A percentile compares a stretch with the other conserved stretches of the same genome.
Evolutionary conservation across 2,888 invertebrate species (phyloP).

Genomic region (Xanthorhoe spadicearia): DNA sequence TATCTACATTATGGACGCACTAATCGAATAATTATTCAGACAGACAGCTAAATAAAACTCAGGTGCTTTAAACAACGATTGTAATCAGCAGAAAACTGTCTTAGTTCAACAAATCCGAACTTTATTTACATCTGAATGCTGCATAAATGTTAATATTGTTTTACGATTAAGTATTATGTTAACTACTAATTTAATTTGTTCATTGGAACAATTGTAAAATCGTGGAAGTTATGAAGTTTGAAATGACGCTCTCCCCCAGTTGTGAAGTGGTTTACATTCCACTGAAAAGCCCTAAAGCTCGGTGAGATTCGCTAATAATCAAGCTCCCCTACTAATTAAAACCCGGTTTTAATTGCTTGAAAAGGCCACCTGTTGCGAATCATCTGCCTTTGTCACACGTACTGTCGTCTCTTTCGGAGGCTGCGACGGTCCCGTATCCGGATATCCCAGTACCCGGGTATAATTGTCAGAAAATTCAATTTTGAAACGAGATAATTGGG

Average conservation of each 20-base stretch:
- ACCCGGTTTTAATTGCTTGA: conserved; percentile 81
- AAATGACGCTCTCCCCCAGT: conserved; percentile 56
- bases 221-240: conserved; percentile 12
- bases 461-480: conserved; percentile 81
- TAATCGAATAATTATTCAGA: conserved; percentile 24
- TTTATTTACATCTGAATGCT: conserved; percentile 42
- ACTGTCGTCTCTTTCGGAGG: conserved; percentile 62
- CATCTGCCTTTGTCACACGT: conserved; percentile 51
- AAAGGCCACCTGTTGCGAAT: conserved; percentile 79
- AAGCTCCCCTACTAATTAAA: conserved; percentile 83
- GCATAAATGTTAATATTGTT: conserved; percentile 46
- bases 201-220: conserved; percentile 8
- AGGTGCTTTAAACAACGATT: conserved; percentile 36
- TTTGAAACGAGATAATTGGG: conserved; percentile 76
- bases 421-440: conserved; percentile 80
- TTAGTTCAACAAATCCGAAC: conserved; percentile 41
- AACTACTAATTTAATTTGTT: conserved; percentile 13
- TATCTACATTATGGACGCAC: conserved; percentile 15
- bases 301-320: conserved; percentile 79
- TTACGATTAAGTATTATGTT: conserved; percentile 40
- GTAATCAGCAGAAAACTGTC: conserved; percentile 46
- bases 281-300: conserved; percentile 72
- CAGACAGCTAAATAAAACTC: conserved; percentile 20
- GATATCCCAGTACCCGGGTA: conserved; percentile 65
- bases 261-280: conserved; percentile 74